These are phyloP conservation scores for Crepidodera aurea DNA, from an alignment of 2,888 invertebrate genomes.

Conservation along the genomic window DNA sequence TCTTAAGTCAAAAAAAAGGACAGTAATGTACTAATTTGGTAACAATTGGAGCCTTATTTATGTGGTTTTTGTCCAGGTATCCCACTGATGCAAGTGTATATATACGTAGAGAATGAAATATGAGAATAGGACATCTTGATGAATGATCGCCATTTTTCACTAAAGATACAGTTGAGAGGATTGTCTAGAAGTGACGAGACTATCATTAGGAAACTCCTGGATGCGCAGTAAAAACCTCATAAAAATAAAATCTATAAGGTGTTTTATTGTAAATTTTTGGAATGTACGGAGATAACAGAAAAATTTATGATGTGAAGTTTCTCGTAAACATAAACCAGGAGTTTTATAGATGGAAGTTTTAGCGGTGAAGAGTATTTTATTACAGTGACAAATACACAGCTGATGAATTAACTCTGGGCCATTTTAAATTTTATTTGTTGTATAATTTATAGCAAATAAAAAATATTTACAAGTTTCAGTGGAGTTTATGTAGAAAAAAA, in stretches of 20 bases:
- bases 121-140: slow-evolving; percentile 29
- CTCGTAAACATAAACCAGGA: not conserved
- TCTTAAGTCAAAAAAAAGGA: no score
- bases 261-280: slow-evolving; percentile 7
- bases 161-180: slow-evolving; percentile 24
- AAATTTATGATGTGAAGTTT: slow-evolving; percentile 5
- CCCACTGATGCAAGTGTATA: slow-evolving; percentile 16
- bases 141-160: slow-evolving; percentile 31
- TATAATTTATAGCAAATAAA: no score
- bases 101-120: slow-evolving; percentile 31
- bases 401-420: no score
- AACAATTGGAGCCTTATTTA: no score
- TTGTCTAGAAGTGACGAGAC: slow-evolving; percentile 26
- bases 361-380: not conserved
- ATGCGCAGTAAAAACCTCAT: not conserved
- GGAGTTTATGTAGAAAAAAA: no score
- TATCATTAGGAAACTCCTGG: slow-evolving; percentile 16
- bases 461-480: no score
- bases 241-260: slow-evolving; percentile 12
- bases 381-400: not conserved
- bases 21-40: not conserved
- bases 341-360: slow-evolving; percentile 4
- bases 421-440: no score
- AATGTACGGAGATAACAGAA: not conserved
- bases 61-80: slow-evolving; percentile 17